phyloP scores from a whole-genome alignment of 2,113 vertebrate species.

The Eretmochelys imbricata region DNA sequence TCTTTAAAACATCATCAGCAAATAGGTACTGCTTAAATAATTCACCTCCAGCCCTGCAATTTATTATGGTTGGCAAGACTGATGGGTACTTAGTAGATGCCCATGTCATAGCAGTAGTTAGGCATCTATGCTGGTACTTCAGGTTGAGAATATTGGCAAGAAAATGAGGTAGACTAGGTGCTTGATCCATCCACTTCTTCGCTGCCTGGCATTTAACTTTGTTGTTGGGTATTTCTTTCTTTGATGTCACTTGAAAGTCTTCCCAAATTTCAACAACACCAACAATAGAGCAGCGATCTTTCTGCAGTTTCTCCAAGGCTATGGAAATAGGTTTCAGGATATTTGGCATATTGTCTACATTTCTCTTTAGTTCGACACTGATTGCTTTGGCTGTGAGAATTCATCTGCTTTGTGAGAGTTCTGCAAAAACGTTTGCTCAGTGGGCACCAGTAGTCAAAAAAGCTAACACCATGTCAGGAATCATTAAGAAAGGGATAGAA shows the following conservation, averaged over 20 bases:
- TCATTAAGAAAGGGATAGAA: neutral
- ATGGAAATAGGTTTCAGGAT: neutral
- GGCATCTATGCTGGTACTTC: no score
- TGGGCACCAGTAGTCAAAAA: neutral
- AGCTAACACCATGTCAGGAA: neutral
- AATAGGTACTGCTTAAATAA: no score
- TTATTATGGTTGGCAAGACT: neutral
- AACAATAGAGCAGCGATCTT: neutral
- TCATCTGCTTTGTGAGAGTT: neutral
- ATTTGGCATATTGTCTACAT: neutral
- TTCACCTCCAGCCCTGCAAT: neutral
- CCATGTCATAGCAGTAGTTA: no score
- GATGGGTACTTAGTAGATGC: no score
- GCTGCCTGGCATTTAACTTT: no score
- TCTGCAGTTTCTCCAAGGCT: neutral
- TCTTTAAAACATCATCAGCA: no score
- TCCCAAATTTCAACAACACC: neutral
- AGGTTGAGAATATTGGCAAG: no score
- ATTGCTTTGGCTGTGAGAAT: no score
- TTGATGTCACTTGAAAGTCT: neutral
- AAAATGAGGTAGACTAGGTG: no score
- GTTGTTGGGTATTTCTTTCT: no score
- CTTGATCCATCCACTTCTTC: no score
- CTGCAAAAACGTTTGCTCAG: neutral
- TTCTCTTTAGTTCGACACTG: neutral